These are phyloP conservation scores for Cepaea hortensis DNA, from an alignment of 2,888 invertebrate genomes.

Conservation along the genomic window DNA sequence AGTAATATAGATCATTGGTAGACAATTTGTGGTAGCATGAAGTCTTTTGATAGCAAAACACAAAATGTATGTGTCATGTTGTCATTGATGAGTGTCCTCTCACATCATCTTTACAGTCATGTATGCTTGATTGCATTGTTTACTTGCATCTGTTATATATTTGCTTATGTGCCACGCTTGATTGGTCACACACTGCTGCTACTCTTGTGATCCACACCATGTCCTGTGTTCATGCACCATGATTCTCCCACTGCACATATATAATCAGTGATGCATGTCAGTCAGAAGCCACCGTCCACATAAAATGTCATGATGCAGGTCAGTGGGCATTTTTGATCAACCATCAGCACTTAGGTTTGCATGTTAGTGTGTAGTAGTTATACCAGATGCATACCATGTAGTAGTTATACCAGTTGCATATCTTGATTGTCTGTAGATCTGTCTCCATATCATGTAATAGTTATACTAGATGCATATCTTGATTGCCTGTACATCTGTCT, in stretches of 20 bases:
- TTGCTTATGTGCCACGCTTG: constrained; percentile 16
- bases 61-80: too few relatives aligned
- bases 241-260: constrained; percentile 7
- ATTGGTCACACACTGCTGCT: constrained; percentile 2
- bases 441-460: too few relatives aligned
- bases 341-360: neutral
- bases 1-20: too few relatives aligned
- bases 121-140: neutral
- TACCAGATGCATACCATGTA: neutral
- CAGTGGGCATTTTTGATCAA: neutral
- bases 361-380: neutral
- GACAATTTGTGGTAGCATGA: too few relatives aligned
- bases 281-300: constrained; percentile 7
- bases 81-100: too few relatives aligned
- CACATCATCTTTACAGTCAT: neutral
- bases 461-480: too few relatives aligned
- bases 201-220: neutral
- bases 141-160: constrained; percentile 6
- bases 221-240: neutral
- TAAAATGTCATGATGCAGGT: constrained; percentile 27
- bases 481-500: too few relatives aligned
- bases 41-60: too few relatives aligned
- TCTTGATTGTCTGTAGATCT: too few relatives aligned
- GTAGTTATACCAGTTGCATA: too few relatives aligned
- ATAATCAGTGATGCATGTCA: constrained; percentile 30